Evolutionary conservation across 2,797 vertebrate species (phyloP).

Genomic region (Pipistrellus pipistrellus): DNA sequence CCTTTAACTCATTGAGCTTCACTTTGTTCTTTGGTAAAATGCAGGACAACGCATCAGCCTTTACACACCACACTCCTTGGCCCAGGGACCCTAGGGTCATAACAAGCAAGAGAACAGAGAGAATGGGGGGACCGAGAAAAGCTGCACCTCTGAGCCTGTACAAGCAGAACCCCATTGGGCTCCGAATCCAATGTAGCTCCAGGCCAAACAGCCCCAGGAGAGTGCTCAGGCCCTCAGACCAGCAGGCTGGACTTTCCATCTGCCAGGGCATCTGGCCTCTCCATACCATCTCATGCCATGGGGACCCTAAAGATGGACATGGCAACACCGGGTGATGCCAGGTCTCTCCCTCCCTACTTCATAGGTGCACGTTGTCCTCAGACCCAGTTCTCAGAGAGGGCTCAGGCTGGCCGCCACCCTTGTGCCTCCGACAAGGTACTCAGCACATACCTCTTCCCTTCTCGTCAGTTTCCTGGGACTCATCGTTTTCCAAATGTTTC

Average conservation of each 20-base stretch:
- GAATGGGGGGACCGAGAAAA: not conserved
- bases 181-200: fast-evolving
- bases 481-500: slow-evolving; percentile 78
- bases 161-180: not conserved
- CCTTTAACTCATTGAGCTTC: not conserved
- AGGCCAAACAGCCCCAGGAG: not conserved
- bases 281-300: fast-evolving
- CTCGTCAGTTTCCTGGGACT: slow-evolving; percentile 37
- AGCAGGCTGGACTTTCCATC: no score
- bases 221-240: not conserved
- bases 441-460: slow-evolving; percentile 59
- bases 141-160: not conserved
- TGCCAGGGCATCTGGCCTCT: not conserved
- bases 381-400: not conserved
- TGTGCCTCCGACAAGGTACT: not conserved
- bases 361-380: not conserved
- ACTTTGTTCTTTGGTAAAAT: not conserved
- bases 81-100: not conserved
- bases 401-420: not conserved
- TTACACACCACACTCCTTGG: not conserved
- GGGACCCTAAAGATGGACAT: not conserved
- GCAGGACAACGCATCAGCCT: not conserved
- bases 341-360: not conserved
- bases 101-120: not conserved
- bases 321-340: not conserved